phyloP scores from a whole-genome alignment of 2,113 vertebrate genomes.

The Xenus cinereus region DNA sequence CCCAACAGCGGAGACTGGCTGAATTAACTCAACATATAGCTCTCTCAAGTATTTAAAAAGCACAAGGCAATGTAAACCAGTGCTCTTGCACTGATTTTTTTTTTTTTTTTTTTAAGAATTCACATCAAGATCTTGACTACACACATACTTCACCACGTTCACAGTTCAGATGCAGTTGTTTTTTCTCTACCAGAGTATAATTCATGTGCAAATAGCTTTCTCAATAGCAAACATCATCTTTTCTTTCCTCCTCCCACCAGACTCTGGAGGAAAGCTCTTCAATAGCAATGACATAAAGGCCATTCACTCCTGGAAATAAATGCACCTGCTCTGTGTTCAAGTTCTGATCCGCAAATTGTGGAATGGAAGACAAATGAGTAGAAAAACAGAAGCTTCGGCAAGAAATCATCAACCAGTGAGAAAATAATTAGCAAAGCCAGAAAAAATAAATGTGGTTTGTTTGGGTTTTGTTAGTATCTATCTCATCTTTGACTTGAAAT shows the following conservation, averaged over 20 bases:
- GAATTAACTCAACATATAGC: not conserved
- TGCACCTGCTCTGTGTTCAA: not conserved
- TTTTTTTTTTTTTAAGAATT: not conserved
- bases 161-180: not conserved
- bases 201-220: not conserved
- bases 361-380: not conserved
- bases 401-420: not conserved
- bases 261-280: not conserved
- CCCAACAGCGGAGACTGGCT: not conserved
- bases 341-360: not conserved
- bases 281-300: not conserved
- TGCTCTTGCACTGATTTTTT: fast-evolving
- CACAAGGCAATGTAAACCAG: not conserved
- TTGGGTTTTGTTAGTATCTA: not conserved
- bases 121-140: not conserved
- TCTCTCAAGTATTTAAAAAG: not conserved
- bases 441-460: not conserved
- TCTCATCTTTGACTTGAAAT: not conserved
- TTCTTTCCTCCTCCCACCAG: not conserved
- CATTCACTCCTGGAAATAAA: not conserved
- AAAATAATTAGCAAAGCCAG: not conserved
- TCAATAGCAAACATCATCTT: not conserved
- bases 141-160: not conserved
- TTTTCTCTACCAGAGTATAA: not conserved
- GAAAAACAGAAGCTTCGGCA: not conserved